Conservation (phyloP, 2,113 vertebrate genomes). For the Butastur rufipennis region DNA sequence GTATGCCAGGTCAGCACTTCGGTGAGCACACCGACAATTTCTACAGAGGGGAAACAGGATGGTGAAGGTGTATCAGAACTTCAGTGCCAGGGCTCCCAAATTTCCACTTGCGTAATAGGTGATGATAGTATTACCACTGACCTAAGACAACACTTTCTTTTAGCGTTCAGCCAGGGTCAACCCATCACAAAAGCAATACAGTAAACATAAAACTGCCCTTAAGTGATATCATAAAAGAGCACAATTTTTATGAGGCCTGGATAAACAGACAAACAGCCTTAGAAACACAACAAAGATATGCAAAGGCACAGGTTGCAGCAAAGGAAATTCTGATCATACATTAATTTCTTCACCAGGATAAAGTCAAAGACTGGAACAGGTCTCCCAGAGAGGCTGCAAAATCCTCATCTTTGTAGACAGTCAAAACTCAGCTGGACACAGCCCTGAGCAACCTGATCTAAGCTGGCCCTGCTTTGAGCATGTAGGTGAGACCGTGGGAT, state of each 20-base stretch:
- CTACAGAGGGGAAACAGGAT: background rate
- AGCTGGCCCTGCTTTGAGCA: background rate
- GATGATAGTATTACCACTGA: background rate
- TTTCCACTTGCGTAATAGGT: background rate
- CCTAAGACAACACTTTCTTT: background rate
- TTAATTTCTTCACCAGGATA: background rate
- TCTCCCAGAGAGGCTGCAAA: background rate
- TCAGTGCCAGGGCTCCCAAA: background rate
- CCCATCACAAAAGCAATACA: background rate
- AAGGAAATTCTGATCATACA: background rate
- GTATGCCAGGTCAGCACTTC: background rate
- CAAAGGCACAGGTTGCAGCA: background rate
- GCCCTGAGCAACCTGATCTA: background rate
- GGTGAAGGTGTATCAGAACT: background rate
- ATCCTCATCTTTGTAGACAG: background rate
- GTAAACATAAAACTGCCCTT: background rate
- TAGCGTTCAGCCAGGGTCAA: background rate
- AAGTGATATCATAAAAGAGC: background rate
- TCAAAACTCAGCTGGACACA: background rate
- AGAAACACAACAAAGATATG: background rate
- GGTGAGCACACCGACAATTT: background rate
- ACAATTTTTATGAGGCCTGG: background rate
- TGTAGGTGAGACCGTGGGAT: rapidly evolving
- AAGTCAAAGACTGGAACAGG: background rate
- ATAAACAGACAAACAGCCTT: background rate